A percentile compares a stretch with the other conserved stretches of the same genome.
Evolutionary conservation across 2,888 invertebrate species (phyloP).

Genomic region (Mythimna albipuncta): DNA sequence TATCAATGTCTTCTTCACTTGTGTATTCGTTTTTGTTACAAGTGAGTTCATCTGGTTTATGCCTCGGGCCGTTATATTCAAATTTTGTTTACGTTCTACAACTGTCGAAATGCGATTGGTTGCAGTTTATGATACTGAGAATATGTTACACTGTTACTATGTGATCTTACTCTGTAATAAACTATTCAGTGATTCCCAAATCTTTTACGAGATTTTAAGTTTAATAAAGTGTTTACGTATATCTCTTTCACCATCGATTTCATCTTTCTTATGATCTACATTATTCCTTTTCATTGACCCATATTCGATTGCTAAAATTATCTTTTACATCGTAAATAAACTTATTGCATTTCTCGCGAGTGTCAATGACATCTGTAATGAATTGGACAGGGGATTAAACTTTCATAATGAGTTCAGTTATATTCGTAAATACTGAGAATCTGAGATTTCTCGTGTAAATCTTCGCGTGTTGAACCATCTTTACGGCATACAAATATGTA

Average conservation of each 20-base stretch:
- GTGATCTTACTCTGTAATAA: neutral
- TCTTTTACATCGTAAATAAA: slow-evolving; percentile 7
- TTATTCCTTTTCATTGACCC: neutral
- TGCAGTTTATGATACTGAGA: slow-evolving; percentile 27
- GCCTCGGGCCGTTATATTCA: slow-evolving; percentile 14
- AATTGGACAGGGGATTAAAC: slow-evolving; percentile 17
- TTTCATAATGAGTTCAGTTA: slow-evolving; percentile 13
- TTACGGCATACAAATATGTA: slow-evolving; percentile 33
- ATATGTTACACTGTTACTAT: slow-evolving; percentile 18
- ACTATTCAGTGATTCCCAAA: neutral
- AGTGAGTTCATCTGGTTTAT: slow-evolving; percentile 28
- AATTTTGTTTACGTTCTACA: slow-evolving; percentile 42
- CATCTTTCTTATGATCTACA: neutral
- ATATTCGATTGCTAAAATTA: slow-evolving; percentile 7
- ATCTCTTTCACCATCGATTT: neutral
- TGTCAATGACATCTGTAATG: slow-evolving; percentile 16
- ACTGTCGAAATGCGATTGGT: slow-evolving; percentile 20
- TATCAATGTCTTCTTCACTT: slow-evolving; percentile 28
- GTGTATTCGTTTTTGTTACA: slow-evolving; percentile 36
- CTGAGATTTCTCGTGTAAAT: slow-evolving; percentile 35
- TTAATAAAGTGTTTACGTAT: neutral
- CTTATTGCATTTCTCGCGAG: slow-evolving; percentile 12
- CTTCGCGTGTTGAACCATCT: slow-evolving; percentile 38
- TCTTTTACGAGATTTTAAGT: neutral
- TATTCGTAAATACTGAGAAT: slow-evolving; percentile 36